These are phyloP conservation scores for Orthonyx spaldingii DNA, from an alignment of 2,113 vertebrate genomes.

Conservation along the genomic window DNA sequence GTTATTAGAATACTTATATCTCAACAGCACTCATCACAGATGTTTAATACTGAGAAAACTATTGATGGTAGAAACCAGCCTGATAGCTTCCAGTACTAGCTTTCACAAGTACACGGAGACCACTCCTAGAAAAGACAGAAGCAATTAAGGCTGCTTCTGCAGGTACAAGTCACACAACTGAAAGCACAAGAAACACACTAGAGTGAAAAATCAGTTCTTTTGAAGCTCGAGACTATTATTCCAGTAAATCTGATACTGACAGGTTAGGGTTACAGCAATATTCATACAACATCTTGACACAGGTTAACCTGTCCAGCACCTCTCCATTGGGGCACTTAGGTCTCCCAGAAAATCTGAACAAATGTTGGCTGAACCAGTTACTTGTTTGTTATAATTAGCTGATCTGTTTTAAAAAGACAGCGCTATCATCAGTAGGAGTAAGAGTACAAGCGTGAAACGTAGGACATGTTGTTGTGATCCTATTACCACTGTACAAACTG, in stretches of 20 bases:
- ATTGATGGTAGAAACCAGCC: background rate
- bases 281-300: background rate
- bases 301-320: background rate
- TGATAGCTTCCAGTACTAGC: background rate
- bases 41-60: background rate
- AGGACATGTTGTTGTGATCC: background rate
- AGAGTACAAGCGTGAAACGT: rapidly evolving
- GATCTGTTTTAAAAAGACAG: background rate
- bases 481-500: rapidly evolving
- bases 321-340: background rate
- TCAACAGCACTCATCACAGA: background rate
- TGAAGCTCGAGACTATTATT: background rate
- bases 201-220: background rate
- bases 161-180: background rate
- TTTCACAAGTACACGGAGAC: background rate
- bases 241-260: background rate
- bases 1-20: background rate
- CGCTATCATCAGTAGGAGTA: background rate
- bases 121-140: background rate
- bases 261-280: background rate
- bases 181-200: background rate
- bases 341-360: background rate
- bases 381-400: background rate
- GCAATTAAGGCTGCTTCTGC: background rate
- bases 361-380: background rate